Evolutionary conservation across 2,888 invertebrate species (phyloP), one percentile per base, ranked within the genome.

Genomic region (Caenorhabditis sp.): DNA sequence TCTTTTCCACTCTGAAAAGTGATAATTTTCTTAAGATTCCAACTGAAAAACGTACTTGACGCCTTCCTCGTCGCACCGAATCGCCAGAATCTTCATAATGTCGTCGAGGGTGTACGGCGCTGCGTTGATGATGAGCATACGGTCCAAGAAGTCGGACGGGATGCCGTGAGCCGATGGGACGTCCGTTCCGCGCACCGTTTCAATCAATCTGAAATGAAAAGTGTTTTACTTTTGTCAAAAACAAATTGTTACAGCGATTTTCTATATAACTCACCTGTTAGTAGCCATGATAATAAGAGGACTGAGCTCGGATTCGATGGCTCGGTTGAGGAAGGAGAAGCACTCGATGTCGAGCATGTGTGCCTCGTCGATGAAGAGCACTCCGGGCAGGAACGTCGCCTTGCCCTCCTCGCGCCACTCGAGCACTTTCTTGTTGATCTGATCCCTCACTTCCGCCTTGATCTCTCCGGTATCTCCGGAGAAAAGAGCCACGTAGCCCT

Each of bases 371-470:
- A 84, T 80, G 85, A 90, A 88, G 11, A 88, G 74, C 24, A 88
- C 98, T 0, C 99, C 99, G 0, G 99, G 98, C 35, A 97, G 95
- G 88, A 99, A 96, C 90, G 97, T 97, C 0, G 99, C 97, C 90
- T 99, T 99, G 1, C 98, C 98, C 90, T 99, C 99, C 89, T 99
- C 99, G 22, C 97, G 92, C 99, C 99, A 99, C 90, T 99, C 99
- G 0, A 95, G 94, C 0, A 99, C 95, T 90, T 96, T 98, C 43
- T 94, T 93, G 90, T 99, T 97, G 82, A 99, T 99, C 90, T 99
- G 98, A 87, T 98, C 98, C 1, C 99, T 92, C 0, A 99, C 95
- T 90, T 99, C 99, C 4, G 71, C 46, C 88, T 98, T 99, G 37
- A 99, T 99, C 90, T 99, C 99, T 0, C 99, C 99, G 0, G 99